These are phyloP conservation scores for Drosophila heteroneura DNA, from an alignment of 2,888 invertebrate genomes.

Conservation along the genomic window DNA sequence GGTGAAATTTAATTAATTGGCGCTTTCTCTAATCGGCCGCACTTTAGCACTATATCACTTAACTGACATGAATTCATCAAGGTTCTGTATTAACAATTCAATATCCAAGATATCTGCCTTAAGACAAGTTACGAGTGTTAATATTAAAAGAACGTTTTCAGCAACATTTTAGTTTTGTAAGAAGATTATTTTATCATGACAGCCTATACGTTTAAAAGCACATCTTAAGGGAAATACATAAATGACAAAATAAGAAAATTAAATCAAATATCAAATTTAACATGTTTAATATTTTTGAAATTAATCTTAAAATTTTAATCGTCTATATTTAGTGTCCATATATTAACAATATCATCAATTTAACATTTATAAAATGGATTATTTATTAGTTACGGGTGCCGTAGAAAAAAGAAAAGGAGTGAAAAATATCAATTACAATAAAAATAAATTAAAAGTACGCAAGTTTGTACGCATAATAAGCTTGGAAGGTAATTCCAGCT, in stretches of 20 bases:
- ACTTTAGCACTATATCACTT: not conserved
- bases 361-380: not conserved
- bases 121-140: no score
- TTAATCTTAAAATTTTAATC: not conserved
- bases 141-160: not conserved
- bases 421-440: not conserved
- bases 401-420: no score
- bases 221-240: not conserved
- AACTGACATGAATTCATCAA: not conserved
- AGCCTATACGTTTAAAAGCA: not conserved
- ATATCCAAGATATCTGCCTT: not conserved
- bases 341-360: not conserved
- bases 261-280: no score
- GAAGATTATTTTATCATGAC: not conserved
- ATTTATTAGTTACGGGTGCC: not conserved
- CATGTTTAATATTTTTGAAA: not conserved
- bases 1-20: not conserved
- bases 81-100: not conserved
- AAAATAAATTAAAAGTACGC: no score
- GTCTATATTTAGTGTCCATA: not conserved
- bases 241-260: no score
- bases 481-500: not conserved
- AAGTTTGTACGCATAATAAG: not conserved
- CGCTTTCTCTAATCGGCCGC: not conserved
- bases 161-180: not conserved